Base-by-base conservation (phyloP, 2,888 invertebrate species). In the Chironomus tentans region DNA sequence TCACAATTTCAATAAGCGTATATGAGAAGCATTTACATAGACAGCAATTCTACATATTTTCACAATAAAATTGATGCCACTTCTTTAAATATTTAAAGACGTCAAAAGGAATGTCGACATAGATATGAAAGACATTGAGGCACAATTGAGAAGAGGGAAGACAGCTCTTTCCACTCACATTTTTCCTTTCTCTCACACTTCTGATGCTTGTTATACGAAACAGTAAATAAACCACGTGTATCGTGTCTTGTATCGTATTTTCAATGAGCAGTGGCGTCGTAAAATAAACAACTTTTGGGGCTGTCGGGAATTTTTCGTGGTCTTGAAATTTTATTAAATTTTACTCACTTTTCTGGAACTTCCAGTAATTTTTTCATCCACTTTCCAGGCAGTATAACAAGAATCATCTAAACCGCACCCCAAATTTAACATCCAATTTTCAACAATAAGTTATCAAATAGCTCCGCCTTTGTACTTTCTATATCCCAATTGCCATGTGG, bases 211-310 rank as follows among this genome's bases (percentile, higher is more conserved):
- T 15, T 56, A 38, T 38, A 38, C 38, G 38, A 38, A 38, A 38
- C 56, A 56, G 72, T 68, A 38, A 68, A 68, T 38, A 72, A 72
- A 72, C 72, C 72, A 72, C 72, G 72, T 72, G 72, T 72, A 70
- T 70, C 70, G 70, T 70, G 56, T 56, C 65, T 65, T 71, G 74
- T 74, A 74, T 74, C 74, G 74, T 68, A 74, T 74, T 74, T 74
- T 28, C 22, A 15, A 13, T 15, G 46, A 15, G n/a, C 74, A 74
- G 68, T 68, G 74, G 74, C 68, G 74, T 47, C 65, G 74, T 62
- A 62, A 61, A 48, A 48, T 65, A 74, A 74, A 74, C 74, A 74
- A 74, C 13, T 21, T 28, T 38, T 62, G 74, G 74, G 68, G 61
- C 73, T 24, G 38, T 2, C 22, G 56, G 10, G 18, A 22, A 18